phyloP scores from a whole-genome alignment of 2,888 invertebrate species.

The Eucera pruinosa region DNA sequence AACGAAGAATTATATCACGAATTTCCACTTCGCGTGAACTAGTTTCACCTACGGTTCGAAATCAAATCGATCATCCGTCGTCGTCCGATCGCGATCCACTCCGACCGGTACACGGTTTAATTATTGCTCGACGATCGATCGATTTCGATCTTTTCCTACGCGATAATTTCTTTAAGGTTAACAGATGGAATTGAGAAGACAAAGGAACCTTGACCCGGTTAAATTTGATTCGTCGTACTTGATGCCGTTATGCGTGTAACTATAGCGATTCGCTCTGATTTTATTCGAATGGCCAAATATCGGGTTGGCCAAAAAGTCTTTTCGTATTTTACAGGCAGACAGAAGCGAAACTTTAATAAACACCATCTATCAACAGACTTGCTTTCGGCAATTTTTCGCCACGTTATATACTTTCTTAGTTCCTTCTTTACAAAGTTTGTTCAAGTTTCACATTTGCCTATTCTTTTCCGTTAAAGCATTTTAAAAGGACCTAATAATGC shows the following conservation, averaged over 20 bases:
- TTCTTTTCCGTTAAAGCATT: too few relatives aligned
- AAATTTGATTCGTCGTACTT: not conserved
- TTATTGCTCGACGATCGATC: not conserved
- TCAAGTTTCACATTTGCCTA: too few relatives aligned
- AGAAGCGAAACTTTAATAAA: too few relatives aligned
- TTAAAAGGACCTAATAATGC: too few relatives aligned
- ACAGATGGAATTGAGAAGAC: not conserved
- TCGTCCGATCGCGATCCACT: too few relatives aligned
- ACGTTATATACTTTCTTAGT: too few relatives aligned
- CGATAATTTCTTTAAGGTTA: not conserved
- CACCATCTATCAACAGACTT: too few relatives aligned
- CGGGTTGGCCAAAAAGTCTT: not conserved
- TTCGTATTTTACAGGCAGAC: too few relatives aligned
- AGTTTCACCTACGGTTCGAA: not conserved
- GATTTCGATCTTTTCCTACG: not conserved
- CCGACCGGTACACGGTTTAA: too few relatives aligned
- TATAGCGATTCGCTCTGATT: not conserved
- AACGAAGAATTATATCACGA: conserved; percentile 17
- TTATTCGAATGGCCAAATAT: not conserved
- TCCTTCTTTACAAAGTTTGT: too few relatives aligned
- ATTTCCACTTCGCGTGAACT: not conserved
- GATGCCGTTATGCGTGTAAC: not conserved
- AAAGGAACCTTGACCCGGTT: conserved; percentile 16
- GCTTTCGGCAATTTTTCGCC: too few relatives aligned
- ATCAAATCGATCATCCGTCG: not conserved